Percentiles rank a stretch among this genome's conserved stretches.
Evolutionary conservation across 1,140 invertebrate species (phyloP).

Genomic region (Mamestra configurata): DNA sequence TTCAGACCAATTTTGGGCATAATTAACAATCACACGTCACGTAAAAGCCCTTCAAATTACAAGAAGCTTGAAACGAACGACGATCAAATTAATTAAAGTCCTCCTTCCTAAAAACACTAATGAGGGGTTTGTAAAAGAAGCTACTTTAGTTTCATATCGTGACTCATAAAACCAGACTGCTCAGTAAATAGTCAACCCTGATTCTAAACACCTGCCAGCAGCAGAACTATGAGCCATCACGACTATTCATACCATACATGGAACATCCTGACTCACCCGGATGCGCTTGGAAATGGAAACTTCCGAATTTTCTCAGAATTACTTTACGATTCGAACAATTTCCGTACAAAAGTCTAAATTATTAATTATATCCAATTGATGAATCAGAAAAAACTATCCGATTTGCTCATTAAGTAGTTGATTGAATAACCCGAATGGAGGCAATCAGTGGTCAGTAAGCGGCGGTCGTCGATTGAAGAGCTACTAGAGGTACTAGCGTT

Average conservation of each 20-base stretch:
- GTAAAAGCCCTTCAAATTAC: conserved; percentile 53
- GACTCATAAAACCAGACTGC: background rate
- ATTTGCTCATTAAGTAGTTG: conserved; percentile 67
- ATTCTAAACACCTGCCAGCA: background rate
- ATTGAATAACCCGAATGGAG: conserved; percentile 64
- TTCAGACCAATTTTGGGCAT: conserved; percentile 72
- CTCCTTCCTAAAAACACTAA: background rate
- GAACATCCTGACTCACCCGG: conserved; percentile 47
- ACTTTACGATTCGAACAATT: conserved; percentile 44
- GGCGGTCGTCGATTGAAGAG: conserved; percentile 60
- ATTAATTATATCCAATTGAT: conserved; percentile 53
- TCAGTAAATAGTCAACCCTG: background rate
- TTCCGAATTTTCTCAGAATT: conserved; percentile 46
- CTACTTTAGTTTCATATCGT: background rate
- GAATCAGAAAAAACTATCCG: conserved; percentile 63
- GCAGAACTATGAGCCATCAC: conserved; percentile 1
- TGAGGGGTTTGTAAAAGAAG: background rate
- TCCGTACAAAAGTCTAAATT: conserved; percentile 38
- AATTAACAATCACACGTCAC: conserved; percentile 68
- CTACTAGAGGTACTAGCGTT: conserved; percentile 61
- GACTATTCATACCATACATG: background rate
- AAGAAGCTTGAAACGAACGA: background rate
- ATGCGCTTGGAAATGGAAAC: conserved; percentile 8
- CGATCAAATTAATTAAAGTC: background rate
- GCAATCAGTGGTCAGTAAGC: conserved; percentile 59